Conservation (phyloP, 2,797 vertebrate genomes). For the Schizopygopsis pylzovi region DNA sequence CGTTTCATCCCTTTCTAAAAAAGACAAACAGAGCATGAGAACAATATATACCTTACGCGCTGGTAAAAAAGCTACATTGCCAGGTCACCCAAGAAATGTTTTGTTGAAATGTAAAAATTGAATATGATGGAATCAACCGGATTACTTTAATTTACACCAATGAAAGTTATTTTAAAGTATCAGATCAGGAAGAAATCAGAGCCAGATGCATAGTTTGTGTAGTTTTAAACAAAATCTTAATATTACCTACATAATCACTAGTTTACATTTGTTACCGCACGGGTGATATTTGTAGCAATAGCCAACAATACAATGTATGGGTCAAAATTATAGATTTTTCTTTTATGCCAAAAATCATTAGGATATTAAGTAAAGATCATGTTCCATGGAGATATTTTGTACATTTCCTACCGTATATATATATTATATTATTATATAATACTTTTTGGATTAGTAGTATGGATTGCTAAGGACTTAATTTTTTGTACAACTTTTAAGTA, state of each 20-base stretch:
- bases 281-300: not conserved
- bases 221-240: not conserved
- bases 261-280: not conserved
- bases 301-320: too few species aligned
- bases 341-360: not conserved
- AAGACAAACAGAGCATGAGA: conserved; percentile 47
- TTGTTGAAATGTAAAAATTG: not conserved
- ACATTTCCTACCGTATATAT: not conserved
- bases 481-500: not conserved
- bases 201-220: not conserved
- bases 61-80: not conserved
- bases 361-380: not conserved
- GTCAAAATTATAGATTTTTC: not conserved
- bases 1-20: conserved; percentile 86
- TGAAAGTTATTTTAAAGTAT: not conserved
- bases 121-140: too few species aligned
- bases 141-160: not conserved
- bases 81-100: not conserved
- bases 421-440: not conserved
- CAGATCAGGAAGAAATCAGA: not conserved
- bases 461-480: not conserved
- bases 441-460: not conserved
- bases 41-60: not conserved
- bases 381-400: not conserved
- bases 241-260: not conserved